Evolutionary conservation across 2,888 invertebrate genomes (phyloP).

Genomic region (Philereme transversata): DNA sequence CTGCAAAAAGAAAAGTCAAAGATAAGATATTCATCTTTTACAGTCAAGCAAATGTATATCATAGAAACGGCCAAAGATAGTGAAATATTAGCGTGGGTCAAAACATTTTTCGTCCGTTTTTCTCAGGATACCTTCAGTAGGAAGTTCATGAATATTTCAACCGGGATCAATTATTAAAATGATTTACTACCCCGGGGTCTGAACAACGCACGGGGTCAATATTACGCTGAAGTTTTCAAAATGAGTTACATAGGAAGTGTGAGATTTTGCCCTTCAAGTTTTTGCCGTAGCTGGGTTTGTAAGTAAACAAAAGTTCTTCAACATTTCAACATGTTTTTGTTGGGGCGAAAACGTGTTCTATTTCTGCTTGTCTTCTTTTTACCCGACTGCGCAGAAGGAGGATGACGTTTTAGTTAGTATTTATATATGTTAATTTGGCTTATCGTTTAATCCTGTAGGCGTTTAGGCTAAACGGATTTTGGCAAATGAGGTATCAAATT

Average conservation of each 20-base stretch:
- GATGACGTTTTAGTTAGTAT: too few species aligned
- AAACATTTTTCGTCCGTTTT: slow-evolving; percentile 77
- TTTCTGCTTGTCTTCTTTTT: neutral
- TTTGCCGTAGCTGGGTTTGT: slow-evolving; percentile 14
- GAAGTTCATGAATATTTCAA: slow-evolving; percentile 81
- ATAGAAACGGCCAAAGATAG: slow-evolving; percentile 60
- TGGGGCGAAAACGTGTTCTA: neutral
- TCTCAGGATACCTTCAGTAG: slow-evolving; percentile 67
- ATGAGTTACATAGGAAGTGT: slow-evolving; percentile 43
- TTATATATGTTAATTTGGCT: too few species aligned
- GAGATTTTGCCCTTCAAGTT: slow-evolving; percentile 41
- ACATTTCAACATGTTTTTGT: slow-evolving; percentile 8
- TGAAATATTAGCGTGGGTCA: slow-evolving; percentile 61
- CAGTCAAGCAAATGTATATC: slow-evolving; percentile 18
- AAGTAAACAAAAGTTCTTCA: slow-evolving; percentile 9
- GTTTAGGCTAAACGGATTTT: too few species aligned
- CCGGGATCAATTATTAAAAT: slow-evolving; percentile 82
- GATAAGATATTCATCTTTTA: too few species aligned
- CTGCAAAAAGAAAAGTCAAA: too few species aligned
- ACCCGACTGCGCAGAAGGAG: too few species aligned
- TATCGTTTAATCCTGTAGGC: too few species aligned
- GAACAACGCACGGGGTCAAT: slow-evolving; percentile 57
- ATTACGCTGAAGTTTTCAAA: slow-evolving; percentile 55
- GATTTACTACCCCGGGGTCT: slow-evolving; percentile 72
- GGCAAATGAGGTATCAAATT: too few species aligned